These are phyloP conservation scores for Eupithecia vulgata DNA, from an alignment of 2,888 invertebrate species.

Conservation along the genomic window DNA sequence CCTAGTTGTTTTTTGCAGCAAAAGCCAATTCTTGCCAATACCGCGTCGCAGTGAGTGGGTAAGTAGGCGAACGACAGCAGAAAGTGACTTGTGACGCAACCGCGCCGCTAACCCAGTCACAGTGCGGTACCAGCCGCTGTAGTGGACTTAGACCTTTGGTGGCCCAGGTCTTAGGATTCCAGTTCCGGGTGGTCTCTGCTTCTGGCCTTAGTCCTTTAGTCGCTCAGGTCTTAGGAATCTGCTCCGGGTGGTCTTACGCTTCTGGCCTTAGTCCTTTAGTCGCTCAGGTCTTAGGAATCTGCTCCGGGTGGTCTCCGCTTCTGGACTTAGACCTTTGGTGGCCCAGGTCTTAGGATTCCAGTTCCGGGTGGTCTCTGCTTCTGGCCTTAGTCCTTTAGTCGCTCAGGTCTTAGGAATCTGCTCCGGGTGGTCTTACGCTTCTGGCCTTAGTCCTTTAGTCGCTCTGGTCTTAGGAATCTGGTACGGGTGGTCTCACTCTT, in stretches of 20 bases:
- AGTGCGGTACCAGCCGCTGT: constrained; percentile 46
- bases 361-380: too few species aligned
- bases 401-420: background rate
- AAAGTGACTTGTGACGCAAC: constrained; percentile 81
- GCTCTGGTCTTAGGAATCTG: background rate
- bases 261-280: too few species aligned
- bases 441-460: background rate
- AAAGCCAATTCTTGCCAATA: constrained; percentile 66
- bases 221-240: too few species aligned
- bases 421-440: background rate
- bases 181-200: background rate
- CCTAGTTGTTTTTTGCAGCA: constrained; percentile 41
- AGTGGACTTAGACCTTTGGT: constrained; percentile 1
- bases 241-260: too few species aligned
- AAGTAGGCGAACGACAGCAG: constrained; percentile 83
- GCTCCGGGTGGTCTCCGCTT: too few species aligned
- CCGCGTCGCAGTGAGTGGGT: constrained; percentile 79
- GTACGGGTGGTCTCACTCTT: background rate
- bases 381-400: too few species aligned
- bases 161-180: background rate
- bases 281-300: too few species aligned
- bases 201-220: background rate
- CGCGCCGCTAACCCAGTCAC: constrained; percentile 80
- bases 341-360: too few species aligned
- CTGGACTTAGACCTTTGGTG: too few species aligned